Percentiles rank a stretch among this genome's conserved stretches.
phyloP scores from a whole-genome alignment of 2,888 invertebrate genomes.

The Catocala fraxini region DNA sequence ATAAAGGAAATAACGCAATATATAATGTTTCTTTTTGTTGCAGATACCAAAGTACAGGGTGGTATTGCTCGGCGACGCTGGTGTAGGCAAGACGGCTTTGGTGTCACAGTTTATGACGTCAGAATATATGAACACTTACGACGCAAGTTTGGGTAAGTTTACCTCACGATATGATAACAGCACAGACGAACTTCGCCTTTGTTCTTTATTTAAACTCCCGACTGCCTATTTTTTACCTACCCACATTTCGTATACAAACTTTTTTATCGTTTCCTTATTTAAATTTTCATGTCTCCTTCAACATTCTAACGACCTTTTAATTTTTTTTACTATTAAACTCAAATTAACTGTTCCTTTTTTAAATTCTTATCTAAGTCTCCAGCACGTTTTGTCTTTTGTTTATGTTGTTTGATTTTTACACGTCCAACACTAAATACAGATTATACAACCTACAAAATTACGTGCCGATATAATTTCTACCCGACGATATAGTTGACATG shows the following conservation, averaged over 20 bases:
- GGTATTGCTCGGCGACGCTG: conserved; percentile 93
- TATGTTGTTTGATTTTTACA: background rate
- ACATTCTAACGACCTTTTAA: conserved; percentile 1
- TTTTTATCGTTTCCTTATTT: conserved; percentile 1
- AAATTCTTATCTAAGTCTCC: background rate
- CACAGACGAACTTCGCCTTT: background rate
- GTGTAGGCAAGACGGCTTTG: conserved; percentile 96
- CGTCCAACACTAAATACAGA: background rate
- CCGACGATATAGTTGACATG: conserved; percentile 4
- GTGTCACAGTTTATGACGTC: conserved; percentile 98
- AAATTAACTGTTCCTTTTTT: background rate
- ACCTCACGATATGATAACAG: conserved; percentile 3
- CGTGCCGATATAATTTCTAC: background rate
- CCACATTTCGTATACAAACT: conserved; percentile 1
- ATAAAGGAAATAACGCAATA: background rate
- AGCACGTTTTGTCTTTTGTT: conserved; percentile 4
- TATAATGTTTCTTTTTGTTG: conserved; percentile 29
- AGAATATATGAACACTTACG: conserved; percentile 98
- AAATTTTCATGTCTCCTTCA: background rate
- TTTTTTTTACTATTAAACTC: conserved; percentile 1
- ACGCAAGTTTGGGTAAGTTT: conserved; percentile 94
- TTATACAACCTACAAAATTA: background rate
- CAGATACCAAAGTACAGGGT: conserved; percentile 92
- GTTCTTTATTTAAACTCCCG: conserved; percentile 9
- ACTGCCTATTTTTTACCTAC: background rate